Base-by-base conservation (phyloP, 2,888 invertebrate species). In the Druceiella hillmani region DNA sequence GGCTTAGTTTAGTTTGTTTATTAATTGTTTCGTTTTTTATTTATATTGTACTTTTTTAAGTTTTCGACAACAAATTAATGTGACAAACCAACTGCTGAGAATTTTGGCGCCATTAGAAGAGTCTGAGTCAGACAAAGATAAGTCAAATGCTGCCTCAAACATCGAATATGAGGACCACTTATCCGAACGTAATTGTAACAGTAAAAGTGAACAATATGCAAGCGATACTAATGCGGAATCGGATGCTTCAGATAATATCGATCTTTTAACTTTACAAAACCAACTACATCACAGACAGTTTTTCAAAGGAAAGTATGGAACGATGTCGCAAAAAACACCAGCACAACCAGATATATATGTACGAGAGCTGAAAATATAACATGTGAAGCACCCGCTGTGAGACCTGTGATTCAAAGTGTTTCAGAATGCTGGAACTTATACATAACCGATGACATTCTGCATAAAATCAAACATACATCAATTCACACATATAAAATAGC, bases 61-160 rank as follows among this genome's bases (percentile, higher is more conserved):
- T 17, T 36, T 31, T 24, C 26, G 10, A 31, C 15, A 17, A 7
- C 15, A 24, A 37, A 37, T 37, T 17, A 24, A 24, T 16, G 30
- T 22, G 25, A 31, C 25, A 37, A 37, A 31, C 25, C 10, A 32
- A n/a, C 17, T 33, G 24, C 33, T 13, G 17, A 33, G 33, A 38
- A 38, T 35, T 39, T 3, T 35, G 15, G 29, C 29, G 30, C 25
- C 24, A 12, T 34, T 39, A 39, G 34, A 39, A 28, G 16, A 34
- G 34, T 29, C 34, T 22, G 30, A 39, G 22, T 35, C 34, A 16
- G 29, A 39, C 34, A 25, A 24, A 13, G 22, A 27, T 33, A 29
- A 27, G 14, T 39, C 11, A 28, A 22, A 39, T 9, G 17, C 20
- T 10, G 30, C 27, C 11, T 27, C 27, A 10, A 11, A 27, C 11